A percentile compares a stretch with the other conserved stretches of the same genome.
Conservation (phyloP, 2,888 invertebrate genomes). For the Cheilosia soror region DNA sequence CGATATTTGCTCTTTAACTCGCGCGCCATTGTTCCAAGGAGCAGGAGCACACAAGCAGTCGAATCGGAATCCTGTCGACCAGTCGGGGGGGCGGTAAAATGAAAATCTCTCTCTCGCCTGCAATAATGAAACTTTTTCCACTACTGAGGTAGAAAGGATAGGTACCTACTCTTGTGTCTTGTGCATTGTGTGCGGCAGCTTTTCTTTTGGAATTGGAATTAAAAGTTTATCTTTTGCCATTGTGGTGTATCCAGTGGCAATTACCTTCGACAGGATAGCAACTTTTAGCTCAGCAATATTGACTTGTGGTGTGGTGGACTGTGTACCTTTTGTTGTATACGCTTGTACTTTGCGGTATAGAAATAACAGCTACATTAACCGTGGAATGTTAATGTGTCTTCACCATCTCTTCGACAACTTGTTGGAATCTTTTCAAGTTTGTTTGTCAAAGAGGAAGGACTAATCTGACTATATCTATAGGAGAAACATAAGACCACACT, state of each 20-base stretch:
- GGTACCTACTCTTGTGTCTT: not conserved
- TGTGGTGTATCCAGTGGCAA: constrained; percentile 56
- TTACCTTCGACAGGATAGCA: constrained; percentile 49
- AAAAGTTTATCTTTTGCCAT: constrained; percentile 61
- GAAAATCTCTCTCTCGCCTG: not conserved
- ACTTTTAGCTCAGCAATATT: constrained; percentile 3
- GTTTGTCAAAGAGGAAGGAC: not conserved
- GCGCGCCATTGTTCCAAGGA: constrained; percentile 51
- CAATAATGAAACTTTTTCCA: not conserved
- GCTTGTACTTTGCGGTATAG: constrained; percentile 14
- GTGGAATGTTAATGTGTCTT: constrained; percentile 50
- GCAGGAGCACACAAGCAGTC: not conserved
- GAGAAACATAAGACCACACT: not conserved
- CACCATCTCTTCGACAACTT: constrained; percentile 21
- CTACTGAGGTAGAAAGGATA: not conserved
- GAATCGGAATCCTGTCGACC: constrained; percentile 21
- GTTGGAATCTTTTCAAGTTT: constrained; percentile 43
- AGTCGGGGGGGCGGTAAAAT: not conserved
- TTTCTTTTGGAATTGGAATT: constrained; percentile 36
- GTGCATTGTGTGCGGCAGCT: not conserved
- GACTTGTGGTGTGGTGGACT: constrained; percentile 7
- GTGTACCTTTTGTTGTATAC: constrained; percentile 30
- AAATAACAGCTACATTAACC: constrained; percentile 60
- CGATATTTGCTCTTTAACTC: constrained; percentile 63
- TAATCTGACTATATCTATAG: not conserved